Percentiles rank a stretch among this genome's conserved stretches.
Conservation (phyloP, 2,797 vertebrate species). For the Ceryle rudis region DNA sequence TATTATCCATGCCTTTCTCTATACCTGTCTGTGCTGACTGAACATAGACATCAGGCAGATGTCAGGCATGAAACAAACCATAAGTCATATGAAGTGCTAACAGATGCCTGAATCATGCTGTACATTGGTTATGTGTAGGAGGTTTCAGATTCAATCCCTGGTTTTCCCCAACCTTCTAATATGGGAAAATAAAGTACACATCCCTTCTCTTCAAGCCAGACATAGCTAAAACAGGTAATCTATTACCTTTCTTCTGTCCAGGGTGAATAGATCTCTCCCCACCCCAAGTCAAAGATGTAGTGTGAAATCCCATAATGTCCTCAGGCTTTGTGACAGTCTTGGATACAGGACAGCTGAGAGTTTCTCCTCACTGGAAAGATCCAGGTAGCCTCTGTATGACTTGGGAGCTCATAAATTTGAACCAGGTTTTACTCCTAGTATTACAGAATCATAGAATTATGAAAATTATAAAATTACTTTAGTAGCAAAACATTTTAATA, state of each 20-base stretch:
- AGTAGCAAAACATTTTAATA: too few relatives aligned
- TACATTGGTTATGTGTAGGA: not conserved
- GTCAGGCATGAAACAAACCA: not conserved
- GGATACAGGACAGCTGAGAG: accelerated
- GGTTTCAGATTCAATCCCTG: not conserved
- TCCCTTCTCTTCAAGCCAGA: not conserved
- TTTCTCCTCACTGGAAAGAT: not conserved
- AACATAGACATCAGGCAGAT: too few relatives aligned
- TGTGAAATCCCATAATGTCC: not conserved
- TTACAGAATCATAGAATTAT: too few relatives aligned
- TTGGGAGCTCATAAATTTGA: too few relatives aligned
- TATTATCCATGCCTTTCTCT: not conserved
- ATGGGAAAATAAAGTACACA: not conserved
- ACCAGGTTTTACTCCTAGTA: too few relatives aligned
- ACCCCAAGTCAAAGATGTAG: not conserved
- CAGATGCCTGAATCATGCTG: not conserved
- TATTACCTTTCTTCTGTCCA: not conserved
- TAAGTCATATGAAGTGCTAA: not conserved
- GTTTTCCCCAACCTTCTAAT: not conserved
- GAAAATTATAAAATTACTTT: too few relatives aligned
- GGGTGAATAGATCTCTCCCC: not conserved
- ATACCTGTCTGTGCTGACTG: not conserved
- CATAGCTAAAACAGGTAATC: not conserved
- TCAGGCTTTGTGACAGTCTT: not conserved
- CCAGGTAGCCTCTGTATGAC: not conserved